Evolutionary conservation across 2,888 invertebrate genomes (phyloP).

Genomic region (Ferrisia virgata): DNA sequence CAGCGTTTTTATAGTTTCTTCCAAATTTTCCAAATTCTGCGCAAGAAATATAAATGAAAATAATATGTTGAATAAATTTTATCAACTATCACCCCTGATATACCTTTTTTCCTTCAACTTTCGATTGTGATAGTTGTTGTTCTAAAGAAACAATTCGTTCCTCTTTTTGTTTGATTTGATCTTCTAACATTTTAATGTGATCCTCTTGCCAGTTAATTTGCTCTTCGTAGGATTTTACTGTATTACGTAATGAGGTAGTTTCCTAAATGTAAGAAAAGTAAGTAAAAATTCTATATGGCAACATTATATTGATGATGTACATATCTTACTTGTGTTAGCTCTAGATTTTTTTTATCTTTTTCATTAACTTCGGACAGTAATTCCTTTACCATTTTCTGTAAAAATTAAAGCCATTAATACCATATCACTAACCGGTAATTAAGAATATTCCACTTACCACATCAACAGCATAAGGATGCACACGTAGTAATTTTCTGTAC

Average conservation of each 20-base stretch:
- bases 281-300: not conserved
- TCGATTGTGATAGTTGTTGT: not conserved
- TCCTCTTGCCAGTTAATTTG: not conserved
- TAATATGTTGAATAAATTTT: not conserved
- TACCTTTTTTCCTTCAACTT: not conserved
- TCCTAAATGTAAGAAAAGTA: not conserved
- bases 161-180: not conserved
- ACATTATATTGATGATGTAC: not conserved
- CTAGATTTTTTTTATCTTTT: not conserved
- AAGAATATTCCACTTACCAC: not conserved
- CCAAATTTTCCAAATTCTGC: not conserved
- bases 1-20: not conserved
- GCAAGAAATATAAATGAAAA: not conserved
- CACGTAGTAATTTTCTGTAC: not conserved
- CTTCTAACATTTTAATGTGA: not conserved
- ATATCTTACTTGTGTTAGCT: not conserved
- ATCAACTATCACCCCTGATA: not conserved
- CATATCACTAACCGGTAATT: not conserved
- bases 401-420: not conserved
- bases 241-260: not conserved
- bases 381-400: not conserved
- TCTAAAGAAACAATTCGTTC: not conserved
- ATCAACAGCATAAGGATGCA: not conserved
- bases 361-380: not conserved
- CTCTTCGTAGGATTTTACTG: not conserved